These are phyloP conservation scores for Neopipo cinnamomea DNA, from an alignment of 2,113 vertebrate genomes.

Conservation along the genomic window DNA sequence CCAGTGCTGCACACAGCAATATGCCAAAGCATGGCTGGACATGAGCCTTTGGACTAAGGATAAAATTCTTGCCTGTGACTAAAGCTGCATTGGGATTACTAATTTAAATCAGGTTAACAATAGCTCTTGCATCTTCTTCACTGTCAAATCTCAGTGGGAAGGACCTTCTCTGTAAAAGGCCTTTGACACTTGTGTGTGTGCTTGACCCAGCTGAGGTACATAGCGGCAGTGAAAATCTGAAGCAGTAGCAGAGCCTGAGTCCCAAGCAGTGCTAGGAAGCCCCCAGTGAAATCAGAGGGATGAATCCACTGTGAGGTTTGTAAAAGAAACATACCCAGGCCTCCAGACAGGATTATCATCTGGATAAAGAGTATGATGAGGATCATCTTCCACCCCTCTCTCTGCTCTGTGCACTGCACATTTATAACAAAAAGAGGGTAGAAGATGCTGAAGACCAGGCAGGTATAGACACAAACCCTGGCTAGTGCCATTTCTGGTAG, in stretches of 20 bases:
- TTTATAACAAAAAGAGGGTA: background rate
- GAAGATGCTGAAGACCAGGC: constrained; percentile 62
- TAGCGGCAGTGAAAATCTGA: background rate
- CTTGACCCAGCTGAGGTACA: background rate
- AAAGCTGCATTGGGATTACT: background rate
- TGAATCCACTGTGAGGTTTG: constrained; percentile 46
- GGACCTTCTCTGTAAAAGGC: background rate
- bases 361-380: background rate
- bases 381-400: background rate
- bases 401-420: background rate
- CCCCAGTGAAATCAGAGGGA: constrained; percentile 33
- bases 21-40: background rate
- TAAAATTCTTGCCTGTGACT: background rate
- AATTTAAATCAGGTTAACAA: background rate
- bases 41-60: background rate
- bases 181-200: accelerated
- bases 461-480: constrained; percentile 49
- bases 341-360: background rate
- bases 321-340: constrained; percentile 50
- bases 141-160: background rate
- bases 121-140: background rate
- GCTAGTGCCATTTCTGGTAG: constrained; percentile 1
- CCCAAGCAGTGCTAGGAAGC: constrained; percentile 47
- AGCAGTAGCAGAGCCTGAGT: constrained; percentile 57
- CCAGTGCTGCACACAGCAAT: background rate